Evolutionary conservation across 92 coral and sea anemone genomes (phyloP), one percentile per base, ranked within the genome.

Genomic region (Pocillopora grandis): DNA sequence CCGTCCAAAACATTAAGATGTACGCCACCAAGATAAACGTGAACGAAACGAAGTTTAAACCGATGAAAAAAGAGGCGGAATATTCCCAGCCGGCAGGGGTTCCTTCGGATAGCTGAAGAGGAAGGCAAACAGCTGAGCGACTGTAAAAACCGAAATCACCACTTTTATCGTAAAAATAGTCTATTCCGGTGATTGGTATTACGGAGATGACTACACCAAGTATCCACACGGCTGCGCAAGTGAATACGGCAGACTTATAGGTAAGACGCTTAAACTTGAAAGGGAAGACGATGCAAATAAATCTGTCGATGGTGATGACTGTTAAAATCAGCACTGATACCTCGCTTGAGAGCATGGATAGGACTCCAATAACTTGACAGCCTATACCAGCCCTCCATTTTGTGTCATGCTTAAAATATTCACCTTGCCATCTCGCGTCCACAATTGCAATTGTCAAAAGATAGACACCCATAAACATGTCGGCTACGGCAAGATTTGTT

Each of bases 51-150:
- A 82, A 87, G 70, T 90, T 90, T 5, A 92, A 59, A 0, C 63
- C 91, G 7, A 92, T 86, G 80, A 90, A 92, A 75, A 92, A 84
- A 49, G 76, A 81, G 16, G 80, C 91, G 1, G 95, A 76, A 52
- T 91, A 91, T 58, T 91, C 91, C 94, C 94, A 91, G 37, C 94
- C 94, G 1, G 87, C 91, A 12, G 89, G 91, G 10, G 87, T 79
- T n/a, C 78, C 91, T 23, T 70, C 84, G 2, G 91, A 88, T 15
- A 91, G 87, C n/a, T 91, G 94, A 18, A 91, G 72, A 1, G 94
- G 84, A 36, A 91, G 75, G 72, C 94, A 91, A 2, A 91, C 94
- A 18, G 91, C 86, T 15, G 94, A 91, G 33, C 89, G 76, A 18
- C 94, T 86, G 68, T 88, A 91, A 68, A 91, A 91, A 1, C 91